Evolutionary conservation across 2,113 vertebrate species (phyloP).

Genomic region (Lichenostomus cassidix): DNA sequence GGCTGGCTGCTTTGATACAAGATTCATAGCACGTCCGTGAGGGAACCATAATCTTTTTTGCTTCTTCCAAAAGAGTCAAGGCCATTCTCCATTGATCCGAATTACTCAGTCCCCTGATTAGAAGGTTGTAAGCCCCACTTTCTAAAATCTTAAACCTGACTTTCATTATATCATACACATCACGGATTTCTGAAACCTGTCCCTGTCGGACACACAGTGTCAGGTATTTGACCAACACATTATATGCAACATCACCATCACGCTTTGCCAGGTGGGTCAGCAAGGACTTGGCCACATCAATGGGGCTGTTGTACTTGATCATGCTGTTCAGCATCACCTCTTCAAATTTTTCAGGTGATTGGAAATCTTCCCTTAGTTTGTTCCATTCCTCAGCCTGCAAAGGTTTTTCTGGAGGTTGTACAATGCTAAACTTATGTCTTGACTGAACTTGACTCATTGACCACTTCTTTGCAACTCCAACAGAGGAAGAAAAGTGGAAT

Average conservation of each 20-base stretch:
- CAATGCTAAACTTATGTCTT: neutral
- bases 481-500: conserved; percentile 77
- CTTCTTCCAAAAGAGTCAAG: conserved; percentile 77
- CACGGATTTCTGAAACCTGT: conserved; percentile 80
- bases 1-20: conserved; percentile 81
- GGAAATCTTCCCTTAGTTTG: conserved; percentile 69
- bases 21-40: conserved; percentile 80
- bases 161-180: conserved; percentile 89
- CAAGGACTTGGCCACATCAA: conserved; percentile 87
- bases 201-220: conserved; percentile 79
- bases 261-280: conserved; percentile 81
- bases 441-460: conserved; percentile 5
- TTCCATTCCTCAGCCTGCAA: conserved; percentile 82
- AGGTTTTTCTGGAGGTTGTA: conserved; percentile 77
- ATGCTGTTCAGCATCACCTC: conserved; percentile 75
- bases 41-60: conserved; percentile 79
- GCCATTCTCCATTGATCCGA: conserved; percentile 85
- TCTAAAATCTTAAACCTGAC: conserved; percentile 83
- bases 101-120: conserved; percentile 82
- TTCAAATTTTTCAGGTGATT: conserved; percentile 72
- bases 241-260: conserved; percentile 81
- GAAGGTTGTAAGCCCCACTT: conserved; percentile 78
- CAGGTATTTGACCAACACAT: conserved; percentile 84
- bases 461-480: conserved; percentile 78
- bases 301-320: conserved; percentile 47